These are phyloP conservation scores for Caenorhabditis latens DNA, from an alignment of 1,140 invertebrate genomes.

Conservation along the genomic window DNA sequence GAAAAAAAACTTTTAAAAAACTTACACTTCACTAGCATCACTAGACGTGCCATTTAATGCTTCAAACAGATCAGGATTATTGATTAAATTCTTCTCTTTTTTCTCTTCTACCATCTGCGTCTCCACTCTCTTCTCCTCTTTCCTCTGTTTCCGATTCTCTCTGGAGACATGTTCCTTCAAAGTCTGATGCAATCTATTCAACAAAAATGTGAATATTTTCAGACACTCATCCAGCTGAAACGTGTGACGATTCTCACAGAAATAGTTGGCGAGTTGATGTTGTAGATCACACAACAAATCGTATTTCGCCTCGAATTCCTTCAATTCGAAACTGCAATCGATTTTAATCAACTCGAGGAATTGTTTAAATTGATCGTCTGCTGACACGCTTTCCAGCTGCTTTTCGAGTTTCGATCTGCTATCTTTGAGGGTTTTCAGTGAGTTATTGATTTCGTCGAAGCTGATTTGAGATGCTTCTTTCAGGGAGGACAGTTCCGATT, in stretches of 20 bases:
- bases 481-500: neutral
- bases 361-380: neutral
- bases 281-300: slow-evolving; percentile 9
- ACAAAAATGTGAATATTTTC: slow-evolving; percentile 58
- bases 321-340: slow-evolving; percentile 3
- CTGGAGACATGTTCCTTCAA: slow-evolving; percentile 22
- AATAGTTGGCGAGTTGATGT: slow-evolving; percentile 42
- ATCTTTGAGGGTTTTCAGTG: slow-evolving; percentile 14
- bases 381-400: neutral
- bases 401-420: slow-evolving; percentile 11
- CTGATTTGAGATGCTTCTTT: slow-evolving; percentile 29
- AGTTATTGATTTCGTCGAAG: slow-evolving; percentile 49
- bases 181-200: slow-evolving; percentile 39
- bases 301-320: slow-evolving; percentile 3
- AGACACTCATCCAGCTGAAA: slow-evolving; percentile 60
- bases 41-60: neutral
- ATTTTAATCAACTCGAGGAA: slow-evolving; percentile 32
- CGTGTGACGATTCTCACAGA: slow-evolving; percentile 57
- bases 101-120: slow-evolving; percentile 1
- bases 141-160: slow-evolving; percentile 33
- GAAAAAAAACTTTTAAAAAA: neutral
- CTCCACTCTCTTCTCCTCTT: slow-evolving; percentile 20
- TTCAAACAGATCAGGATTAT: neutral
- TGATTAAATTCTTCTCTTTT: too few species aligned
- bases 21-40: neutral